Percentiles rank a stretch among this genome's conserved stretches.
Conservation (phyloP, 2,797 vertebrate genomes). For the Mico argentatus region DNA sequence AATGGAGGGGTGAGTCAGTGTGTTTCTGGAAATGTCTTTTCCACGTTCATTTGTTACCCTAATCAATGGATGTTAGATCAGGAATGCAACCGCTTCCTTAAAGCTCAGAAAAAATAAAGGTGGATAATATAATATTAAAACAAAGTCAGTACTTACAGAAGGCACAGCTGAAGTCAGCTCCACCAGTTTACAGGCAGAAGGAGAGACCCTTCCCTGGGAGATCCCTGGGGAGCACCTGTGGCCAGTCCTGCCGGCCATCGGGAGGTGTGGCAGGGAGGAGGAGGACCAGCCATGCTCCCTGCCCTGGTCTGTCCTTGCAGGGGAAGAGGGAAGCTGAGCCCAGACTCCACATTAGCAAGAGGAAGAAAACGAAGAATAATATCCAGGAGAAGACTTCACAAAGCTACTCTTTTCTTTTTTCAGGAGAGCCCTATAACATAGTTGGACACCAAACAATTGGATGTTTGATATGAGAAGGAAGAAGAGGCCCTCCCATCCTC, state of each 20-base stretch:
- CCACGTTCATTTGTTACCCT: background rate
- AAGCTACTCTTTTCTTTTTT: no score
- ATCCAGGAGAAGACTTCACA: rapidly evolving
- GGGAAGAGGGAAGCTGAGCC: background rate
- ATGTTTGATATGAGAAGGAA: background rate
- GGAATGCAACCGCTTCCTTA: background rate
- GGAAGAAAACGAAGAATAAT: background rate
- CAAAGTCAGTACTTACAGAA: background rate
- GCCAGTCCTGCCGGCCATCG: rapidly evolving
- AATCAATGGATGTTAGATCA: background rate
- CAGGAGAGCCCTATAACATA: background rate
- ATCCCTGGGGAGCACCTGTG: rapidly evolving
- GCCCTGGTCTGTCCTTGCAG: no score
- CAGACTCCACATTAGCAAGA: rapidly evolving
- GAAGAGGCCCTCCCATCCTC: rapidly evolving
- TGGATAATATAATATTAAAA: background rate
- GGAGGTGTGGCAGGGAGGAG: no score
- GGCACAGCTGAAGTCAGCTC: rapidly evolving
- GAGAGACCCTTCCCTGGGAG: no score
- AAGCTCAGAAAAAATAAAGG: background rate
- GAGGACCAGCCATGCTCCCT: rapidly evolving
- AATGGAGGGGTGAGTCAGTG: rapidly evolving
- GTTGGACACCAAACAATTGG: background rate
- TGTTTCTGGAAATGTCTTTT: background rate
- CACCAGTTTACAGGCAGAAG: no score